A percentile compares a stretch with the other conserved stretches of the same genome.
Evolutionary conservation across 92 coral and sea anemone species (phyloP).

Genomic region (Parazoanthus swiftii): DNA sequence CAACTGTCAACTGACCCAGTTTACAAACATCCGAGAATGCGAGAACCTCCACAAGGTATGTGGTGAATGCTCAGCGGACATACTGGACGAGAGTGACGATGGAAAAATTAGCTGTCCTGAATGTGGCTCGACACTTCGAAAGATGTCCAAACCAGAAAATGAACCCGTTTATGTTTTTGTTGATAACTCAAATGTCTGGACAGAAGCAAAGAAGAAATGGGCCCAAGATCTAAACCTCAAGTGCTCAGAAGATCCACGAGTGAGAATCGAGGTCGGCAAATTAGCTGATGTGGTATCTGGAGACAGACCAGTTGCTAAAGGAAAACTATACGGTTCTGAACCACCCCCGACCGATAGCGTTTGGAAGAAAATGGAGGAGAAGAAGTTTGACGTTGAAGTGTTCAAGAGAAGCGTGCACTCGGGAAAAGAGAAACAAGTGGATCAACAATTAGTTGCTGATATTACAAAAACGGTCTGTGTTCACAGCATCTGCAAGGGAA

Average conservation of each 20-base stretch:
- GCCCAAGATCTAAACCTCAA: slow-evolving; percentile 24
- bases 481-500: slow-evolving; percentile 37
- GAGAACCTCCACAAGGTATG: slow-evolving; percentile 27
- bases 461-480: slow-evolving; percentile 42
- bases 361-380: slow-evolving; percentile 34
- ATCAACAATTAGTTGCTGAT: slow-evolving; percentile 54
- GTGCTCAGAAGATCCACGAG: slow-evolving; percentile 38
- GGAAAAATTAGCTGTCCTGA: slow-evolving; percentile 19
- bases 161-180: slow-evolving; percentile 44
- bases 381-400: slow-evolving; percentile 24
- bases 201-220: slow-evolving; percentile 51
- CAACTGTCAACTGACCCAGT: neutral
- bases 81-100: neutral
- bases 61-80: slow-evolving; percentile 2
- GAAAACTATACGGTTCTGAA: slow-evolving; percentile 50
- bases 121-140: slow-evolving; percentile 2
- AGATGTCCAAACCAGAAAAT: neutral
- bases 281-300: slow-evolving; percentile 42
- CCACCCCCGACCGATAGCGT: slow-evolving; percentile 54
- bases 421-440: slow-evolving; percentile 54
- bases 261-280: slow-evolving; percentile 48
- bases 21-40: slow-evolving; percentile 34
- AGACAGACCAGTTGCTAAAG: slow-evolving; percentile 38
- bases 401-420: slow-evolving; percentile 21
- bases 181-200: slow-evolving; percentile 55